Conservation (phyloP, 2,113 vertebrate genomes). For the Prunella fulvescens region DNA sequence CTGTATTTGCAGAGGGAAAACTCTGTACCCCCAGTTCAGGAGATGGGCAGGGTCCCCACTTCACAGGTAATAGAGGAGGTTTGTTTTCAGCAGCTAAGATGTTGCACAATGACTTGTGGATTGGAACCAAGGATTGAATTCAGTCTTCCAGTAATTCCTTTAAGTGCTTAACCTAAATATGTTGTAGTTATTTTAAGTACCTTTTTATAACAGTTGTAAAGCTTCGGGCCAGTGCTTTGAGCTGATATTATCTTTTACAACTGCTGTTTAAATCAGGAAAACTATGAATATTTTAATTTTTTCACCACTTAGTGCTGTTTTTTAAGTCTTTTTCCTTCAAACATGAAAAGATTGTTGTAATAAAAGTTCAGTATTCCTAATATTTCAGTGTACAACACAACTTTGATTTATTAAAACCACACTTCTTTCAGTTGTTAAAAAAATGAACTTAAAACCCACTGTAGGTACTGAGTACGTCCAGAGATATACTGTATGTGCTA, state of each 20-base stretch:
- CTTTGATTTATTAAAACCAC: neutral
- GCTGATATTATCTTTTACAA: neutral
- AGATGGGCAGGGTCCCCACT: neutral
- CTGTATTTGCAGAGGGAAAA: neutral
- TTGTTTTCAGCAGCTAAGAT: neutral
- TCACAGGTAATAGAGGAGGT: neutral
- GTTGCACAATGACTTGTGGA: conserved; percentile 20
- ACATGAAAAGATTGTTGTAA: neutral
- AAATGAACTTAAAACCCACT: neutral
- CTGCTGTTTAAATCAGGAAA: neutral
- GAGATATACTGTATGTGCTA: neutral
- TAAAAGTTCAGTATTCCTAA: neutral
- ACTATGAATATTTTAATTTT: neutral
- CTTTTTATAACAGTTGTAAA: conserved; percentile 50
- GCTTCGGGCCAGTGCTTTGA: conserved; percentile 6
- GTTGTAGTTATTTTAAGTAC: conserved; percentile 56
- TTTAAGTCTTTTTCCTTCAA: neutral
- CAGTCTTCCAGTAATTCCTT: conserved; percentile 52
- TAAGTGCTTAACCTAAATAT: conserved; percentile 62
- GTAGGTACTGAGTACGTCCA: neutral
- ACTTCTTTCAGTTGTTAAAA: neutral
- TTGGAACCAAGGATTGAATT: conserved; percentile 34
- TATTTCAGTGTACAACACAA: neutral
- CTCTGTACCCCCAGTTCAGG: neutral
- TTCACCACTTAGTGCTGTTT: neutral